Evolutionary conservation across 2,797 vertebrate genomes (phyloP).

Genomic region (Adelosebastes latens): DNA sequence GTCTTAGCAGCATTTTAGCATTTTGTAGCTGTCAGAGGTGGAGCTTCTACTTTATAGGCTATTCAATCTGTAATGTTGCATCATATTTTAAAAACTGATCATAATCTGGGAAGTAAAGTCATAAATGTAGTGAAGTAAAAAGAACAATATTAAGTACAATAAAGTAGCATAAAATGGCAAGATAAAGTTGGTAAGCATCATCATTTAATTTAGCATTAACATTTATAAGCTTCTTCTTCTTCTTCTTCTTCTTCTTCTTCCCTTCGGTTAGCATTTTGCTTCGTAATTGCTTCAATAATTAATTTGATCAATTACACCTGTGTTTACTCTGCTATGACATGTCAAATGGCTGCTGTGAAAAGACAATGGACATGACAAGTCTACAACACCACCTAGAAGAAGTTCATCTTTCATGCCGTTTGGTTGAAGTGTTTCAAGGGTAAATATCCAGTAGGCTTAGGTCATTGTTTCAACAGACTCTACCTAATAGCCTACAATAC

Average conservation of each 20-base stretch:
- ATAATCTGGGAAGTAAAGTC: neutral
- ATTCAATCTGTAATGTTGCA: neutral
- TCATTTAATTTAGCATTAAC: neutral
- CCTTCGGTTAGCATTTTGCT: too few species aligned
- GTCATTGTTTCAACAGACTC: slow-evolving; percentile 6
- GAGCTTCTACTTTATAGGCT: neutral
- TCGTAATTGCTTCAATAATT: too few species aligned
- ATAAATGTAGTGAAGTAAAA: neutral
- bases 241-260: neutral
- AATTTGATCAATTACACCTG: too few species aligned
- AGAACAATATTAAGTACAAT: neutral
- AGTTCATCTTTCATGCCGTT: neutral
- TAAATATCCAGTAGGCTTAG: slow-evolving; percentile 5
- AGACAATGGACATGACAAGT: neutral
- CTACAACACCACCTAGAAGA: neutral
- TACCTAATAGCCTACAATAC: neutral
- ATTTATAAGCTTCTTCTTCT: neutral
- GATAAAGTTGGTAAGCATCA: neutral
- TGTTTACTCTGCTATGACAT: too few species aligned
- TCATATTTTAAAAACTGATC: neutral
- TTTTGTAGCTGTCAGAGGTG: neutral
- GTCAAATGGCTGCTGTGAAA: too few species aligned
- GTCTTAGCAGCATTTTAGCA: neutral
- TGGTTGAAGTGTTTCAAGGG: slow-evolving; percentile 16
- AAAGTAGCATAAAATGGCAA: neutral